Percentiles rank a stretch among this genome's conserved stretches.
Conservation (phyloP, 2,797 vertebrate species). For the Helarctos malayanus region DNA sequence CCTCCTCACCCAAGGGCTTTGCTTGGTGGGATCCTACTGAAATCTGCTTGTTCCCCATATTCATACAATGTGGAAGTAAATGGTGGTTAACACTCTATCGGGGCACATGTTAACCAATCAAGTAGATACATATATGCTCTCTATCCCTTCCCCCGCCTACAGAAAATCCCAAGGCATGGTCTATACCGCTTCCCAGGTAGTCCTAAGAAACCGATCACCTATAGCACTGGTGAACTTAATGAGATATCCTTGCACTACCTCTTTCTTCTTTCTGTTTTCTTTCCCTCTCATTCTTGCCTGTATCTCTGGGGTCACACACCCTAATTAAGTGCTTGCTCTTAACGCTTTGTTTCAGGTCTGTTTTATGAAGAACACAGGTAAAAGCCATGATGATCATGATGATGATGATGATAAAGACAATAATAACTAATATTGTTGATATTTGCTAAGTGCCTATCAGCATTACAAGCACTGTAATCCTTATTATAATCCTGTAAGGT, state of each 20-base stretch:
- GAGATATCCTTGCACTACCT: background rate
- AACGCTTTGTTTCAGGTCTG: background rate
- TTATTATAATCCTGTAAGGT: background rate
- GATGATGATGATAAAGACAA: background rate
- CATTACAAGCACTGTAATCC: background rate
- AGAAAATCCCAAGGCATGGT: background rate
- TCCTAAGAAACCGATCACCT: background rate
- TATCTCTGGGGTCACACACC: background rate
- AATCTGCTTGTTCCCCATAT: background rate
- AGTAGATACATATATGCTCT: background rate
- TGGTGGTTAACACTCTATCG: background rate
- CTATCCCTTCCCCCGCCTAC: too few relatives aligned
- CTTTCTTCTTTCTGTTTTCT: background rate
- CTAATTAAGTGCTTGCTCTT: background rate
- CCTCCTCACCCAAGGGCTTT: background rate
- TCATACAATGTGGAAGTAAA: background rate
- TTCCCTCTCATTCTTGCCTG: background rate
- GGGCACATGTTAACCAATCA: background rate
- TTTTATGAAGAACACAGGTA: background rate
- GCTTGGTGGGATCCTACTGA: background rate
- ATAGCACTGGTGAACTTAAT: background rate
- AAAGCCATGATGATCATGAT: background rate
- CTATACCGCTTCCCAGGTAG: background rate
- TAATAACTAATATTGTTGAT: background rate
- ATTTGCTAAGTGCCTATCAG: background rate